Conservation (phyloP, 2,113 vertebrate species). For the Colossoma macropomum region DNA sequence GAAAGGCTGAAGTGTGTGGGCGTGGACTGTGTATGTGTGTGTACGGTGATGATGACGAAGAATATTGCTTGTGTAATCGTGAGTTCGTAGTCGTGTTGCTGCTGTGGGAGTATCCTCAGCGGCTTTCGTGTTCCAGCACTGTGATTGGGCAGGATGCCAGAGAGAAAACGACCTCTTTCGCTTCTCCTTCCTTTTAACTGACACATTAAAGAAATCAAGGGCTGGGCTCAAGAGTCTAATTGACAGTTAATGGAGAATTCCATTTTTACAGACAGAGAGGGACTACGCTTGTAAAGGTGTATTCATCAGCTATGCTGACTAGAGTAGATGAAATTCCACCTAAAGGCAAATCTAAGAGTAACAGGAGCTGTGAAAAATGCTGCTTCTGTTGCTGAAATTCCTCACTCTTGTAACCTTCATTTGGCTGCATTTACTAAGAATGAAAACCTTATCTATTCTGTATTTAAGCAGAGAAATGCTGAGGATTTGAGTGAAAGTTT, state of each 20-base stretch:
- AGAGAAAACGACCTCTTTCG: constrained; percentile 26
- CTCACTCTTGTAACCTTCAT: neutral
- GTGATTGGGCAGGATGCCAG: constrained; percentile 19
- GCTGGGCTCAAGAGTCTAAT: constrained; percentile 54
- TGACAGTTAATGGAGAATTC: constrained; percentile 35
- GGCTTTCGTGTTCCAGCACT: constrained; percentile 42
- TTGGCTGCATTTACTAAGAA: neutral
- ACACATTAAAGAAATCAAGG: constrained; percentile 56
- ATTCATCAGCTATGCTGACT: constrained; percentile 11
- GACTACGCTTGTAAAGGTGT: constrained; percentile 49
- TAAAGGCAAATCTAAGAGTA: neutral
- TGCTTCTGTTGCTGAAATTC: neutral
- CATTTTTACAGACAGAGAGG: constrained; percentile 42
- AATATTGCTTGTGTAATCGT: neutral
- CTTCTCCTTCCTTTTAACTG: constrained; percentile 37
- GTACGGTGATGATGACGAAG: constrained; percentile 25
- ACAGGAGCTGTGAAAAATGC: neutral
- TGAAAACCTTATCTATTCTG: neutral
- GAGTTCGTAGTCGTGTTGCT: constrained; percentile 15
- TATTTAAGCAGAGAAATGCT: constrained; percentile 4
- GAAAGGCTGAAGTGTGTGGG: neutral
- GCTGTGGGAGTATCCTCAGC: constrained; percentile 27
- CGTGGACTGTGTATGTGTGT: neutral
- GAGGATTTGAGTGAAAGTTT: neutral
- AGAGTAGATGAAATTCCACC: constrained; percentile 1